Evolutionary conservation across 2,797 vertebrate species (phyloP).

Genomic region (Sebastes variabilis): DNA sequence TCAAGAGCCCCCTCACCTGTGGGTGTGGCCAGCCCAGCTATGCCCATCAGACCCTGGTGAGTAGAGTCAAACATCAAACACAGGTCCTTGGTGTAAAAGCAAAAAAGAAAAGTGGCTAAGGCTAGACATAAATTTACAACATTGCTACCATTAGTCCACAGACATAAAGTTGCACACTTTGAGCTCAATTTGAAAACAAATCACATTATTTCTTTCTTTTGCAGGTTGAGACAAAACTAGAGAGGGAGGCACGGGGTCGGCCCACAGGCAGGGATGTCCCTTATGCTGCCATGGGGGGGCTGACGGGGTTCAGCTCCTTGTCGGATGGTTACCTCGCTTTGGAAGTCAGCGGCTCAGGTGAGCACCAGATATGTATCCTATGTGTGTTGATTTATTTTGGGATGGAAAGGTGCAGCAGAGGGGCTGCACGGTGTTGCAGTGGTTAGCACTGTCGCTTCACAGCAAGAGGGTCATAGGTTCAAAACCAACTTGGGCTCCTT

Average conservation of each 20-base stretch:
- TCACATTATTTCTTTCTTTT: not conserved
- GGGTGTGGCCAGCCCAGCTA: slow-evolving; percentile 87
- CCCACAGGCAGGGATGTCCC: slow-evolving; percentile 88
- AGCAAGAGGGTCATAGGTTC: too few relatives aligned
- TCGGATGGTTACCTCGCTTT: slow-evolving; percentile 88
- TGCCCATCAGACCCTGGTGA: slow-evolving; percentile 87
- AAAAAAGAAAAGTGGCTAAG: not conserved
- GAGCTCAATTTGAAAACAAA: not conserved
- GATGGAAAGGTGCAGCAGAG: not conserved
- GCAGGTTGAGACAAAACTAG: slow-evolving; percentile 86
- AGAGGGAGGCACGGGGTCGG: slow-evolving; percentile 84
- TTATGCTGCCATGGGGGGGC: slow-evolving; percentile 91
- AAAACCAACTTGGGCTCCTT: too few relatives aligned
- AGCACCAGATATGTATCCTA: not conserved
- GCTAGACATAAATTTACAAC: not conserved
- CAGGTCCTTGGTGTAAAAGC: not conserved
- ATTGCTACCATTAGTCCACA: not conserved
- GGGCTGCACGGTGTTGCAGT: too few relatives aligned
- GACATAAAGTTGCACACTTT: not conserved
- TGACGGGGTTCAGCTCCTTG: slow-evolving; percentile 92
- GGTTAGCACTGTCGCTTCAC: too few relatives aligned
- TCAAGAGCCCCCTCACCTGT: slow-evolving; percentile 87
- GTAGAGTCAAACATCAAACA: not conserved
- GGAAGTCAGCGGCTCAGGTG: slow-evolving; percentile 83
- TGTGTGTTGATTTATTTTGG: not conserved